Conservation (phyloP, 1,140 invertebrate genomes). For the Sitobion miscanthi region DNA sequence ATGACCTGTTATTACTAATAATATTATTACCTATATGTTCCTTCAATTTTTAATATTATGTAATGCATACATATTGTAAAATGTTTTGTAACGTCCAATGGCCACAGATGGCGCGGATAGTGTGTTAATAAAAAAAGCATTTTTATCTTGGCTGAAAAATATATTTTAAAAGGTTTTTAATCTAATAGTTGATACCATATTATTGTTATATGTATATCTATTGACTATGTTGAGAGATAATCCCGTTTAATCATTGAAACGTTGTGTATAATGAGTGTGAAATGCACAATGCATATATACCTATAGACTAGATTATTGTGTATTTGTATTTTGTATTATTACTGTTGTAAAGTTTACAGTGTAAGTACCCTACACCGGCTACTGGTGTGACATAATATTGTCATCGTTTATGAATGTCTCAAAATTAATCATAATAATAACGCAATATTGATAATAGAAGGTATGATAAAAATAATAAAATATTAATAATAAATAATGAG, state of each 20-base stretch:
- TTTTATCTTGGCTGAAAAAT: neutral
- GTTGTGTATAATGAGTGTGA: neutral
- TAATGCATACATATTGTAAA: too few relatives aligned
- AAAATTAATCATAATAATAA: neutral
- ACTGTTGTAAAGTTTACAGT: neutral
- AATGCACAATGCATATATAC: neutral
- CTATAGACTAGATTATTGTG: too few relatives aligned
- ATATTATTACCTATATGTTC: too few relatives aligned
- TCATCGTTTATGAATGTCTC: neutral
- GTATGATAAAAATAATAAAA: too few relatives aligned
- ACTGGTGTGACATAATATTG: neutral
- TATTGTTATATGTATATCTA: neutral
- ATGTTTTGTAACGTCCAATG: too few relatives aligned
- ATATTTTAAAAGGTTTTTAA: neutral
- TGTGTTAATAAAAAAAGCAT: too few relatives aligned
- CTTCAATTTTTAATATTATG: too few relatives aligned
- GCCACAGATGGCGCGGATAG: too few relatives aligned
- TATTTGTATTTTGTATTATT: neutral
- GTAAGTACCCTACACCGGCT: neutral
- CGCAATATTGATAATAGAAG: neutral
- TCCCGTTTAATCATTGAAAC: neutral
- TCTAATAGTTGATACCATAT: neutral
- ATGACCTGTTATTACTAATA: too few relatives aligned
- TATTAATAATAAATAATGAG: too few relatives aligned
- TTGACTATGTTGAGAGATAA: neutral